Conservation (phyloP, 1,140 invertebrate genomes). For the Periplaneta americana region DNA sequence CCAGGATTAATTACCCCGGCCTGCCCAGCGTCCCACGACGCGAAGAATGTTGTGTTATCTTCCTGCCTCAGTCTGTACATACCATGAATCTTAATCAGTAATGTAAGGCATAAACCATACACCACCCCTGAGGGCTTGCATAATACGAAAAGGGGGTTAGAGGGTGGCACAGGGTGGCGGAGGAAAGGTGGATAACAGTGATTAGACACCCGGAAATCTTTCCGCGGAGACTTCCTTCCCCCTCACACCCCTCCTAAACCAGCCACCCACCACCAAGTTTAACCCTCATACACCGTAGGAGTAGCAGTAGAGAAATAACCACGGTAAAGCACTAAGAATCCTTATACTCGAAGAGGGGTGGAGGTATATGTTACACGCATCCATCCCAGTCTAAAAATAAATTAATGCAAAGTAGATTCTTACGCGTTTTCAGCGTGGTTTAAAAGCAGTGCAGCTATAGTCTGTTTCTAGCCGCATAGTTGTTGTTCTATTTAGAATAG, state of each 20-base stretch:
- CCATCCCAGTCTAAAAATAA: not conserved
- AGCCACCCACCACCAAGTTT: not conserved
- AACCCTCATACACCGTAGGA: not conserved
- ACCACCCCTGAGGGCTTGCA: too few relatives aligned
- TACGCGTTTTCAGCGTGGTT: not conserved
- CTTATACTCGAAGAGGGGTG: not conserved
- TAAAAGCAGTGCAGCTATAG: too few relatives aligned
- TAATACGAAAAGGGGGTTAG: too few relatives aligned
- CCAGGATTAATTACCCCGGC: not conserved
- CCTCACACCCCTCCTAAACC: not conserved
- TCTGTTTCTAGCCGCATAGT: too few relatives aligned
- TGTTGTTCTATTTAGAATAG: too few relatives aligned
- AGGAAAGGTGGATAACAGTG: not conserved
- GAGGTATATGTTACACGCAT: not conserved
- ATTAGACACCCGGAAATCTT: not conserved
- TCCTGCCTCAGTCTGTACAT: too few relatives aligned
- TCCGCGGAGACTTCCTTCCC: not conserved
- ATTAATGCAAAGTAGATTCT: not conserved
- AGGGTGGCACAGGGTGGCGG: not conserved
- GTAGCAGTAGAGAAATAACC: not conserved
- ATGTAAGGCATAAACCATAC: not conserved
- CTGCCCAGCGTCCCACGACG: not conserved
- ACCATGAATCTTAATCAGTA: not conserved
- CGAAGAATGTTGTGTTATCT: too few relatives aligned
- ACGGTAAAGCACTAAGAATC: not conserved